Base-by-base conservation (phyloP, 2,113 vertebrate genomes). In the Campylomormyrus numenius region DNA sequence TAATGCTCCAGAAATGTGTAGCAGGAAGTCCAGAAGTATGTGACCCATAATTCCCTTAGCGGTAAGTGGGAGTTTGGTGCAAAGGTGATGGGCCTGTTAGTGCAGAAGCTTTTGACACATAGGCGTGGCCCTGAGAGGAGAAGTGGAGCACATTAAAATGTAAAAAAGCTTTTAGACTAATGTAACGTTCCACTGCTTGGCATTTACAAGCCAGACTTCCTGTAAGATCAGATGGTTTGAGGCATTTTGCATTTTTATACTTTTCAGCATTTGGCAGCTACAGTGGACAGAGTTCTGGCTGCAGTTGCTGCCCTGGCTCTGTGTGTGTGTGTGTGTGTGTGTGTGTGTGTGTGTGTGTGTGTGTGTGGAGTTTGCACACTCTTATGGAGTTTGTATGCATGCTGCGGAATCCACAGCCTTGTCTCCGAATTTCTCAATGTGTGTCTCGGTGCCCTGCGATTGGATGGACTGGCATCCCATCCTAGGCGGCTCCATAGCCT, bases 101-200 rank as follows among this genome's bases (percentile, higher is more conserved):
- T 90, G 92, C 91, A 88, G 92, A 91, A 93, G 92, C 92, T 91
- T 27, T 92, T 85, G 92, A 91, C 93, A 91, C 94, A 90, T 90
- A 92, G 93, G 90, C 91, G 27, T 90, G 91, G 92, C 91, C 93
- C 90, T 94, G 94, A 94, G 93, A 95, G 94, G 92, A 92, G 90
- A 93, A 92, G 93, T 91, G 77, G 90, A 91, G 90, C 83, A 92
- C 91, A 93, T 89, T 92, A 91, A 90, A 48, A 91, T 91, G 89
- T 89, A 92, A 94, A 94, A 85, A 94, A 93, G 92, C 94, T 95
- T 95, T 95, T 94, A 95, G 93, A 93, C 90, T 92, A 92, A 92
- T 94, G 91, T 93, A 93, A 92, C 91, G 89, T 94, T 91, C 89
- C 89, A 85, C 90, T 17, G 89, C 93, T 93, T 92, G 91, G 90